A percentile compares a stretch with the other conserved stretches of the same genome.
Conservation (phyloP, 2,113 vertebrate species). For the Aythya baeri region DNA sequence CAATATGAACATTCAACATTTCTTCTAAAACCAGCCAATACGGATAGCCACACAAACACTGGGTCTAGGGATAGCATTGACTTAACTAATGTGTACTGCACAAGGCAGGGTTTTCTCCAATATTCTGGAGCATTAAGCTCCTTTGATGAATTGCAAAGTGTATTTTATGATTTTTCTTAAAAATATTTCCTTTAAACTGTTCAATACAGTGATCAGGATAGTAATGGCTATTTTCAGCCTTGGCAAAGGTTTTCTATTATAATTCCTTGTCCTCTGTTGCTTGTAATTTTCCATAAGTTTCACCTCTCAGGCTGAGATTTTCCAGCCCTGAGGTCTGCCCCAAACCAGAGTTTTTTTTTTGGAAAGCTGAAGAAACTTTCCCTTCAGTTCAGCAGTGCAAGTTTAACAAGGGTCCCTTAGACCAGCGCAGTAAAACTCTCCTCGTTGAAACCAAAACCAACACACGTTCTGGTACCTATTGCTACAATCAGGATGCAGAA, state of each 20-base stretch:
- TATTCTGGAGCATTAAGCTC: not conserved
- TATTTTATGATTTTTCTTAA: not conserved
- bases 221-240: not conserved
- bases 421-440: not conserved
- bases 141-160: not conserved
- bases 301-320: slow-evolving; percentile 10
- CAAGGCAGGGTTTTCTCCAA: not conserved
- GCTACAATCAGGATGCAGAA: not conserved
- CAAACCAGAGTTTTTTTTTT: not conserved
- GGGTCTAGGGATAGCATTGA: accelerated
- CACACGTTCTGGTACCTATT: not conserved
- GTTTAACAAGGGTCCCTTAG: slow-evolving; percentile 23
- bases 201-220: not conserved
- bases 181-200: not conserved
- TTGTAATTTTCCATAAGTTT: not conserved
- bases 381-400: not conserved
- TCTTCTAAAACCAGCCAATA: not conserved
- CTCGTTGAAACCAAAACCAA: slow-evolving; percentile 10
- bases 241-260: not conserved
- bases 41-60: accelerated
- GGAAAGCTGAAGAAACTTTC: not conserved
- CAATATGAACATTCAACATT: not conserved
- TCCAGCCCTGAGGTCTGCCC: not conserved
- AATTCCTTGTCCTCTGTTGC: not conserved
- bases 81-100: not conserved